Evolutionary conservation across 37 sponge, comb jelly and placozoan genomes (phyloP).

Genomic region (Cliona cf. orientalis): DNA sequence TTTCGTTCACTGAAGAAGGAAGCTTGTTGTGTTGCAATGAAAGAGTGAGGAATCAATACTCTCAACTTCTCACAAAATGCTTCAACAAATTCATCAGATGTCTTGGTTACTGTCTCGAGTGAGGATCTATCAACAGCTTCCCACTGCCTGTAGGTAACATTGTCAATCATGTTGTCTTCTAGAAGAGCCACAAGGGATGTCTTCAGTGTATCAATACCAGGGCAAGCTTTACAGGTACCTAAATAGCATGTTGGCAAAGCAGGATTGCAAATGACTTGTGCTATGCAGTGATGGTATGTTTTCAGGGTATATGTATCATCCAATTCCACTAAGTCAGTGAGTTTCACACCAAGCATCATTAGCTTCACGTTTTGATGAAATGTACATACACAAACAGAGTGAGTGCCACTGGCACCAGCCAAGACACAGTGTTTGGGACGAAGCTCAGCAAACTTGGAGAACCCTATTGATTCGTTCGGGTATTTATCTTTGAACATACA

Average conservation of each 20-base stretch:
- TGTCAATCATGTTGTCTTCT: constrained; percentile 42
- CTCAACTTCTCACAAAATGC: constrained; percentile 25
- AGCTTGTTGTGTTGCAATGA: constrained; percentile 41
- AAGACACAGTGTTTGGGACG: too few species aligned
- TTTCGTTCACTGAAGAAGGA: constrained; percentile 11
- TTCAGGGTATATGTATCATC: constrained; percentile 2
- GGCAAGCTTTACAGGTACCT: constrained; percentile 34
- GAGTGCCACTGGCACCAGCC: too few species aligned
- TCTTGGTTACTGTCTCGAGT: constrained; percentile 24
- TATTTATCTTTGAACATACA: too few species aligned
- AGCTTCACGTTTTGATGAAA: too few species aligned
- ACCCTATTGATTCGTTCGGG: too few species aligned
- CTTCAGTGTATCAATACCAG: constrained; percentile 14
- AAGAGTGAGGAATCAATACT: constrained; percentile 29
- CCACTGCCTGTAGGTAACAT: constrained; percentile 45
- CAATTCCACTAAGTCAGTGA: neutral
- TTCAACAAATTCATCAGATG: constrained; percentile 54
- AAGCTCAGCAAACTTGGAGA: too few species aligned
- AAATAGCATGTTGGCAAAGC: constrained; percentile 30
- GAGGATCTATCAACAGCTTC: constrained; percentile 28
- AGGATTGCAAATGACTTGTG: constrained; percentile 45
- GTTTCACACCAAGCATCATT: too few species aligned
- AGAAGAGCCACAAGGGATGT: neutral
- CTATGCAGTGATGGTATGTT: constrained; percentile 43
- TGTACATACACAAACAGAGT: too few species aligned